Evolutionary conservation across 2,113 vertebrate genomes (phyloP), one percentile per base, ranked within the genome.

Genomic region (Natator depressus): DNA sequence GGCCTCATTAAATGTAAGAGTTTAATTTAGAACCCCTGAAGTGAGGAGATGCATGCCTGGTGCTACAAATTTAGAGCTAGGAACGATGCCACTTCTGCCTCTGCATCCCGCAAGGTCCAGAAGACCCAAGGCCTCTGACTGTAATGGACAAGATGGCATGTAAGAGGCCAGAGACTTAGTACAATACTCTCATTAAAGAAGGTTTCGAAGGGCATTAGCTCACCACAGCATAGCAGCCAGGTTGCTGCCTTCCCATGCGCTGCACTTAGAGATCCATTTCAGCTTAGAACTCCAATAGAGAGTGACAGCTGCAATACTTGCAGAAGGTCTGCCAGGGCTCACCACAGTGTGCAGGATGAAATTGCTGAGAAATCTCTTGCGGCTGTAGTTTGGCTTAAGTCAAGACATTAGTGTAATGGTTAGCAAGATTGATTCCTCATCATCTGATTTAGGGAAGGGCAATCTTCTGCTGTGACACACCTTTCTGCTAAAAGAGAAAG

Each of bases 321-420:
- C 87, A 55, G 82, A 0, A 84, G 55, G 80, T 46, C 22, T 95
- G 80, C 91, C 94, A 65, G 12, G 72, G 22, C 27, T 81, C 1
- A 0, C 91, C 79, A 14, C 87, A 83, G 72, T 47, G 50, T 90
- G 82, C 72, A 72, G 62, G 94, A 92, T 90, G 87, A 95, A 95
- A 80, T 46, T 88, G 72, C 87, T 87, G 38, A 93, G 94, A 31
- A 94, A 87, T 25, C 53, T 89, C 84, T 50, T 94, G 55, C 75
- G 91, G 35, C 90, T 89, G 9, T 38, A 38, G n/a, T 38, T 72
- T 38, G n/a, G 65, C 35, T 38, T 72, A 38, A 22, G 19, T 89
- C 49, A 72, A 51, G 59, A 50, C 86, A 4, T 84, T 89, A 51
- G 22, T 94, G 80, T 95, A 80, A 57, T 59, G 53, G 78, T 76